phyloP scores from a whole-genome alignment of 2,113 vertebrate genomes.

The Pao palembangensis region DNA sequence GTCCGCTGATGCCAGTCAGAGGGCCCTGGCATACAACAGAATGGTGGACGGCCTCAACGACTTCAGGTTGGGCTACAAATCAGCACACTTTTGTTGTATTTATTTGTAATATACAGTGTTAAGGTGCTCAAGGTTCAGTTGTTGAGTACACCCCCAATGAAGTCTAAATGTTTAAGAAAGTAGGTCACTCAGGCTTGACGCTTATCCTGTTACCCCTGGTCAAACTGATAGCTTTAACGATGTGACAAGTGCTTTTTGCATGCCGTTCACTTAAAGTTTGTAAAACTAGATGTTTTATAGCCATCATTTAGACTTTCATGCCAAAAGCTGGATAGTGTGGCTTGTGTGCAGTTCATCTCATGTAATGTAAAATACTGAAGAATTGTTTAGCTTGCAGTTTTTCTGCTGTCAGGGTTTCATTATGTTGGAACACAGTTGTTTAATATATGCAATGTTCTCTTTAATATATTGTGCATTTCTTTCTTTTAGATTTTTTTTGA shows the following conservation, averaged over 20 bases:
- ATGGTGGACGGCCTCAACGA: slow-evolving; percentile 97
- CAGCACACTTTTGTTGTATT: background rate
- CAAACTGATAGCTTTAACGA: slow-evolving; percentile 26
- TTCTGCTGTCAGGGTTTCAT: background rate
- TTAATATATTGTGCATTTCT: background rate
- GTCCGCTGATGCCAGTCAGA: slow-evolving; percentile 91
- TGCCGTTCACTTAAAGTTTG: slow-evolving; percentile 6
- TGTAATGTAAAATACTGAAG: too few species aligned
- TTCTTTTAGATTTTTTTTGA: background rate
- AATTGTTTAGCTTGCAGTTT: too few species aligned
- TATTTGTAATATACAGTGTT: too few species aligned
- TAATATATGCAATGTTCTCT: background rate
- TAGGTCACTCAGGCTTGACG: slow-evolving; percentile 16
- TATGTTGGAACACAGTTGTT: background rate
- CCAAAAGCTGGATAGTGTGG: too few species aligned
- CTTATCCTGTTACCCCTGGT: background rate
- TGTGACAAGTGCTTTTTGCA: slow-evolving; percentile 12
- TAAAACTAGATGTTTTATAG: background rate
- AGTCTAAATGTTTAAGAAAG: slow-evolving; percentile 2
- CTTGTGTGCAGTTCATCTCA: too few species aligned
- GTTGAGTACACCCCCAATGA: background rate
- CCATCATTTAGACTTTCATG: background rate
- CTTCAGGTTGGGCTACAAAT: slow-evolving; percentile 86
- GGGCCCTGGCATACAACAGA: slow-evolving; percentile 90
- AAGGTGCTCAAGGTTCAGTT: too few species aligned